Evolutionary conservation across 2,113 vertebrate species (phyloP), one percentile per base, ranked within the genome.

Genomic region (Danio rerio): DNA sequence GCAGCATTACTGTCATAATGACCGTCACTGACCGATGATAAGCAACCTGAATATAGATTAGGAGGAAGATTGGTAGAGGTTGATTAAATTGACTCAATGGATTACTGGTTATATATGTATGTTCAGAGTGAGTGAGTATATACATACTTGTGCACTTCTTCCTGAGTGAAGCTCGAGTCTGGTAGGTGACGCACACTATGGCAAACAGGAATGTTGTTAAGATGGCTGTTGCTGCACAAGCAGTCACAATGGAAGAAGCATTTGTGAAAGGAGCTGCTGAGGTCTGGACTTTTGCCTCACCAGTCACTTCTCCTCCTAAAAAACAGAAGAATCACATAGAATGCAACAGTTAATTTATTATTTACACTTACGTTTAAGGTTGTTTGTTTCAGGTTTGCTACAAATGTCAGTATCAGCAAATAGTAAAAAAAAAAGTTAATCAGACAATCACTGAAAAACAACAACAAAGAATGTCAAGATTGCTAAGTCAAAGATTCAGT

Each of bases 201-300:
- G 91, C 88, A 82, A 95, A 86, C 43, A 95, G 87, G 21, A 92
- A 84, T 62, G 95, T 58, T 2, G 90, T 80, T 0, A 94, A 88
- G 83, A 94, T 83, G 79, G 93, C 86, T 15, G 95, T 75, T 12
- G 93, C 89, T 7, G 92, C 92, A 89, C 91, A 93, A 80, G 93
- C 88, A 43, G 94, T 87, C 5, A 87, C 91, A 4, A 93, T 88
- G 13, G 80, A 53, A 20, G 90, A 87, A 0, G 83, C 86, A 72
- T 93, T 90, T 61, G 88, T 90, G 0, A 89, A 85, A 0, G 90
- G 82, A 0, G 91, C 83, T 0, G 88, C 87, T 13, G 89, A 86
- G 58, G 85, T 20, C 0, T 89, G 87, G 0, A 86, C 82, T 58
- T 91, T 91, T 85, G 89, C 88, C 69, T 91, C 86, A 74, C 58